A percentile compares a stretch with the other conserved stretches of the same genome.
Conservation (phyloP, 2,888 invertebrate genomes). For the Drosophila greeni region DNA sequence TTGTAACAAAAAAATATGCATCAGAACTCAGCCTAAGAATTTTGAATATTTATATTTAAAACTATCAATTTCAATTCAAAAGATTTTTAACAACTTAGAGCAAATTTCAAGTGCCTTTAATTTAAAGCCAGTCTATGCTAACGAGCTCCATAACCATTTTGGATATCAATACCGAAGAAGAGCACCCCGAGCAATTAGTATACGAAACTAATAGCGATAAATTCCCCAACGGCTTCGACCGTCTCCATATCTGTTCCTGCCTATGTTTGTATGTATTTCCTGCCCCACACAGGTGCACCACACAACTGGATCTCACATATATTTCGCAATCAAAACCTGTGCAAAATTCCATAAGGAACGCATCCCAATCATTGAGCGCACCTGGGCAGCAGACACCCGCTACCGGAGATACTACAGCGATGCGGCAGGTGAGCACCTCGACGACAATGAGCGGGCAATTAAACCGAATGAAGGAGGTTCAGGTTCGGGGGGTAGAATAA, state of each 20-base stretch:
- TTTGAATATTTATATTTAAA: background rate
- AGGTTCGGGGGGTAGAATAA: background rate
- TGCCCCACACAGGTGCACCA: conserved; percentile 50
- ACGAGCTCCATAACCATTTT: background rate
- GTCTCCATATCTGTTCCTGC: background rate
- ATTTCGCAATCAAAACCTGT: conserved; percentile 94
- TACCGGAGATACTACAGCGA: conserved; percentile 91
- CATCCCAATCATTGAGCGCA: conserved; percentile 87
- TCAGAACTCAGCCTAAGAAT: too few species aligned
- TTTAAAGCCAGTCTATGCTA: background rate
- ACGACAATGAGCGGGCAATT: conserved; percentile 64
- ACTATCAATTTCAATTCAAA: background rate
- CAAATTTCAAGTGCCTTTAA: background rate
- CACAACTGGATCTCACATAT: conserved; percentile 66
- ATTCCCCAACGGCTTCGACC: conserved; percentile 44
- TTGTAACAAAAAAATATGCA: too few species aligned
- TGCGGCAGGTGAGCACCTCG: conserved; percentile 81
- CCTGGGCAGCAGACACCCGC: conserved; percentile 88
- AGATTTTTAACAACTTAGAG: background rate
- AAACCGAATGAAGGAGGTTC: conserved; percentile 51
- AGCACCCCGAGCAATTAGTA: conserved; percentile 59
- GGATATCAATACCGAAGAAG: background rate
- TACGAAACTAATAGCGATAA: conserved; percentile 61
- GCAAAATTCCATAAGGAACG: conserved; percentile 88
- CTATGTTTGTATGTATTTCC: conserved; percentile 20